A percentile compares a stretch with the other conserved stretches of the same genome.
phyloP scores from a whole-genome alignment of 2,113 vertebrate species.

The Phalacrocorax aristotelis region DNA sequence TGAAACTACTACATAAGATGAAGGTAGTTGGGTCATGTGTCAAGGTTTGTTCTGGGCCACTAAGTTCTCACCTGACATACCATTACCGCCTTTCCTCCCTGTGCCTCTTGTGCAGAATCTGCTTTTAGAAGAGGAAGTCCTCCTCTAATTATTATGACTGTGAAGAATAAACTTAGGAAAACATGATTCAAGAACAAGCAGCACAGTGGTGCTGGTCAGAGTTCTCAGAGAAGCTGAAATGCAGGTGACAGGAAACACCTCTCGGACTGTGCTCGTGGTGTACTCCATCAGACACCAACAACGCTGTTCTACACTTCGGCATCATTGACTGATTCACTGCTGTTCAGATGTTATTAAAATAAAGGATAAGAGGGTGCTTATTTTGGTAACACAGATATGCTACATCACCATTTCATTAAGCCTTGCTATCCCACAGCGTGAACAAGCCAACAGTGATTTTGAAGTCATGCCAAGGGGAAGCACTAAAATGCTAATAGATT shows the following conservation, averaged over 20 bases:
- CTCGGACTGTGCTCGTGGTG: background rate
- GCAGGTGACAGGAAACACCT: background rate
- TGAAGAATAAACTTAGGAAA: background rate
- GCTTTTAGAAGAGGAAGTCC: background rate
- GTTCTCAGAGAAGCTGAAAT: background rate
- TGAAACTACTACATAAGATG: background rate
- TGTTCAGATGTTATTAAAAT: background rate
- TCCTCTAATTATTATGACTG: background rate
- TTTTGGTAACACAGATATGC: slow-evolving; percentile 25
- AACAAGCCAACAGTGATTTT: background rate
- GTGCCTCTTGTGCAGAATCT: background rate
- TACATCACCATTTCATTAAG: background rate
- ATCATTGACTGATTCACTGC: background rate
- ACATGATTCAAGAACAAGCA: background rate
- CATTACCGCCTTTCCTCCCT: background rate
- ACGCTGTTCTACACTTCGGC: background rate
- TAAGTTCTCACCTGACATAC: background rate
- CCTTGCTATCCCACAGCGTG: background rate
- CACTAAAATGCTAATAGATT: background rate
- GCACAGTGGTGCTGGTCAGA: background rate
- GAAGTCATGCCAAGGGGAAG: background rate
- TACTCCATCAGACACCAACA: background rate
- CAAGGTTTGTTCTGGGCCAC: background rate
- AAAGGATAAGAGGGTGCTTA: slow-evolving; percentile 3
- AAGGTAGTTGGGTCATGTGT: background rate